Evolutionary conservation across 2,113 vertebrate genomes (phyloP).

Genomic region (Grammomys surdaster): DNA sequence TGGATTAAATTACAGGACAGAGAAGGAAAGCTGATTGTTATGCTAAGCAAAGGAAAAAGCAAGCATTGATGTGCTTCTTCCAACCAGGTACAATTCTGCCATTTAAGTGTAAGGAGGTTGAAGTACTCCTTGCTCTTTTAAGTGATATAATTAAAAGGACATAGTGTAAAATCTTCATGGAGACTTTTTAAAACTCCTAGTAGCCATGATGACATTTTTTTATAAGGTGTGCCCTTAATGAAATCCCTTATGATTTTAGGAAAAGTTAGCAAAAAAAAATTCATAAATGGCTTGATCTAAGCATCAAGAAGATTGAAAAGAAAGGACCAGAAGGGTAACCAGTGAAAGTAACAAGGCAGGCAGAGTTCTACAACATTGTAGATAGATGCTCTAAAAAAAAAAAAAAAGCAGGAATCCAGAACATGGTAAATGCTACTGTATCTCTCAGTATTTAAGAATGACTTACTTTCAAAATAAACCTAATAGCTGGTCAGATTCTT

Average conservation of each 20-base stretch:
- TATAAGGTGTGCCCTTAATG: not conserved
- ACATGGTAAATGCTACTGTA: not conserved
- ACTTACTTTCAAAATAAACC: not conserved
- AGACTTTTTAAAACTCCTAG: not conserved
- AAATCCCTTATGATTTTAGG: not conserved
- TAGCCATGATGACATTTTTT: not conserved
- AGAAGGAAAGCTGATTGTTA: not conserved
- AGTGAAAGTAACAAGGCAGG: not conserved
- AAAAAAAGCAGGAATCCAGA: not conserved
- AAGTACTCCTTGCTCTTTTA: not conserved
- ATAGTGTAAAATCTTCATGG: not conserved
- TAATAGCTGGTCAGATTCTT: not conserved
- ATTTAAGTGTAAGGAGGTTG: slow-evolving; percentile 4
- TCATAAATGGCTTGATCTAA: not conserved
- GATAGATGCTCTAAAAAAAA: not conserved
- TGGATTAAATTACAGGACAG: not conserved
- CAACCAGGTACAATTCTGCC: not conserved
- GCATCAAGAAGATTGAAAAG: not conserved
- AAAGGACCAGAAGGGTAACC: not conserved
- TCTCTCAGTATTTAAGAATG: not conserved
- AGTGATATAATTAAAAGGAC: not conserved
- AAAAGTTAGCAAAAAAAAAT: not conserved
- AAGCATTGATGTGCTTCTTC: not conserved
- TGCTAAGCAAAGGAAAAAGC: not conserved
- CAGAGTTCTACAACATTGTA: not conserved